Base-by-base conservation (phyloP, 1,140 invertebrate species). In the Delia radicum region DNA sequence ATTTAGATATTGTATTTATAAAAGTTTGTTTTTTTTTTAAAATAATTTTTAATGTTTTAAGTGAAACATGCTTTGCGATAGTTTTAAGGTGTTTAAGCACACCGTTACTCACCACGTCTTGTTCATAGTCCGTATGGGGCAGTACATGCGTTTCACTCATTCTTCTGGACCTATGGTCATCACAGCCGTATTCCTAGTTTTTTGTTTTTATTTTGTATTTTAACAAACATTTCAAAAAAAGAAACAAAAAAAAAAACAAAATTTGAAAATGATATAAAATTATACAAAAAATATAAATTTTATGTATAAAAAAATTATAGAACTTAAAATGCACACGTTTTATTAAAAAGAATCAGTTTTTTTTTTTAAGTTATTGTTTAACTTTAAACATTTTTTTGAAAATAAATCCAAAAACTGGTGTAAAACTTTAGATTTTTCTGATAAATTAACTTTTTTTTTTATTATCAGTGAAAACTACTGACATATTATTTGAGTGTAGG, bases 61-160 rank as follows among this genome's bases (percentile, higher is more conserved):
- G n/a, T 33, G 4, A 33, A 33, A 5, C 4, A 33, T 33, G 4
- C 10, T 33, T 33, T 5, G 31, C 31, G 31, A 33, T 10, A 5
- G 31, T 5, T 33, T 10, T 33, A 10, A 10, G 24, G 55, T 28
- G 8, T 65, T 65, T 65, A 42, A 15, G 27, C 29, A 31, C n/a
- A 31, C 29, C 73, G 18, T 62, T 84, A 91, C 90, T 91, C 86
- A 92, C 91, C 86, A 90, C 85, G 83, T 92, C 91, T 84, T 90
- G 87, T 80, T 91, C 91, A 87, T 91, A 92, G 84, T 91, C 90
- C 79, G 88, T 86, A 73, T 89, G 89, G 89, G 79, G 90, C 48
- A 55, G 48, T 90, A 86, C 90, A 91, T 76, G 91, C 91, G 86
- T 91, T 90, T 82, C 91, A 80, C 90, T 91, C 74, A 90, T 87